Conservation (phyloP, 1,140 invertebrate species). For the Nymphalis io region DNA sequence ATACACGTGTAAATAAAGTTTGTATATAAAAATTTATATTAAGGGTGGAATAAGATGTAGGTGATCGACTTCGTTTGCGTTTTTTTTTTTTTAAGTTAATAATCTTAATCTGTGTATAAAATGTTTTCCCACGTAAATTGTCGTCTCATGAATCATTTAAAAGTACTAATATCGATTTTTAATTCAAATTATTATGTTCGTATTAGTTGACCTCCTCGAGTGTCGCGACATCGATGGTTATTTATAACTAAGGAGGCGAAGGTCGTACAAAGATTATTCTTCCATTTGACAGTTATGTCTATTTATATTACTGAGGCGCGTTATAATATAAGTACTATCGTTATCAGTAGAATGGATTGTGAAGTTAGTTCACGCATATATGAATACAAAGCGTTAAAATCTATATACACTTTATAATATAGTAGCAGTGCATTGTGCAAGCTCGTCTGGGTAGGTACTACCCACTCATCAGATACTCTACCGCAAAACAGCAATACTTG, state of each 20-base stretch:
- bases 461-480: too few species aligned
- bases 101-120: slow-evolving; percentile 39
- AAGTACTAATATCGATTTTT: slow-evolving; percentile 36
- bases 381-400: slow-evolving; percentile 37
- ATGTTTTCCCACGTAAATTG: slow-evolving; percentile 43
- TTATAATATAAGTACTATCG: slow-evolving; percentile 27
- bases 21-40: not conserved
- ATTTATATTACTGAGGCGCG: slow-evolving; percentile 41
- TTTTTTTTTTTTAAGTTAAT: slow-evolving; percentile 39
- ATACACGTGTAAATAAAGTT: not conserved
- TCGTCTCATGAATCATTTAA: slow-evolving; percentile 42
- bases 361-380: slow-evolving; percentile 26
- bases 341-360: slow-evolving; percentile 20
- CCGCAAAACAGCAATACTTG: too few species aligned
- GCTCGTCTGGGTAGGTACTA: too few species aligned
- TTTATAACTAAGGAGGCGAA: slow-evolving; percentile 44
- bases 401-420: not conserved
- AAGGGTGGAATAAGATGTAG: not conserved
- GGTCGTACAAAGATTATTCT: slow-evolving; percentile 47
- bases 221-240: slow-evolving; percentile 42
- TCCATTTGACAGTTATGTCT: slow-evolving; percentile 35
- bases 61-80: slow-evolving; percentile 6
- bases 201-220: slow-evolving; percentile 41
- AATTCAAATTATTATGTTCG: slow-evolving; percentile 40
- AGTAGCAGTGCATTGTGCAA: too few species aligned